Conservation (phyloP, 2,113 vertebrate species). For the Menura novaehollandiae region DNA sequence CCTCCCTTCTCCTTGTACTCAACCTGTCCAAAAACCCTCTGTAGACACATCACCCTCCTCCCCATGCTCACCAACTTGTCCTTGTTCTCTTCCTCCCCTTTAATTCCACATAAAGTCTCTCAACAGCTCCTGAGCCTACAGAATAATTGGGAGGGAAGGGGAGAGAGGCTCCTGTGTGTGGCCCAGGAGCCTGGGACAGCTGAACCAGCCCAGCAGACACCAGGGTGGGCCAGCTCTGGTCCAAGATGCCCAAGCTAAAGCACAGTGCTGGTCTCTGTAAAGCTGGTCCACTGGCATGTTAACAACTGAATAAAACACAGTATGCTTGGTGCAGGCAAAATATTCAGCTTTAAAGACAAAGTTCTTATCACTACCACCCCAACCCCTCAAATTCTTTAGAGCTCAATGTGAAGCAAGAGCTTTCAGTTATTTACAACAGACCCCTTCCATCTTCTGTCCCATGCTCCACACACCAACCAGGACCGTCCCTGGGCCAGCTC, state of each 20-base stretch:
- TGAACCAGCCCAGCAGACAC: not conserved
- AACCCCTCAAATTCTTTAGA: not conserved
- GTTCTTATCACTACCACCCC: not conserved
- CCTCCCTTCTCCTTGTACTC: not conserved
- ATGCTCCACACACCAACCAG: not conserved
- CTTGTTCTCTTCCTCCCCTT: not conserved
- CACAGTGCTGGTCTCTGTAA: not conserved
- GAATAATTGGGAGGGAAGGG: fast-evolving
- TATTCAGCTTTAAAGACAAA: not conserved
- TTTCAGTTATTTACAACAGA: not conserved
- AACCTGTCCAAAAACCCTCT: not conserved
- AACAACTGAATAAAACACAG: not conserved
- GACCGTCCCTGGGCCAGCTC: not conserved
- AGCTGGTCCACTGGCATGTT: not conserved
- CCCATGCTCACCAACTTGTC: not conserved
- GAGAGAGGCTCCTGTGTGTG: not conserved
- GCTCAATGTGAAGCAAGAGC: not conserved
- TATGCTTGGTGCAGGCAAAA: not conserved
- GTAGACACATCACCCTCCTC: not conserved
- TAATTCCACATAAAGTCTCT: not conserved
- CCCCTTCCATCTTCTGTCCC: not conserved
- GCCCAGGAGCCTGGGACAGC: not conserved
- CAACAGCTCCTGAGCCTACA: not conserved
- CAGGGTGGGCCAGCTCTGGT: not conserved
- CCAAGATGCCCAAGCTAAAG: not conserved